A percentile compares a stretch with the other conserved stretches of the same genome.
Evolutionary conservation across 2,888 invertebrate species (phyloP).

Genomic region (Fragum sueziense): DNA sequence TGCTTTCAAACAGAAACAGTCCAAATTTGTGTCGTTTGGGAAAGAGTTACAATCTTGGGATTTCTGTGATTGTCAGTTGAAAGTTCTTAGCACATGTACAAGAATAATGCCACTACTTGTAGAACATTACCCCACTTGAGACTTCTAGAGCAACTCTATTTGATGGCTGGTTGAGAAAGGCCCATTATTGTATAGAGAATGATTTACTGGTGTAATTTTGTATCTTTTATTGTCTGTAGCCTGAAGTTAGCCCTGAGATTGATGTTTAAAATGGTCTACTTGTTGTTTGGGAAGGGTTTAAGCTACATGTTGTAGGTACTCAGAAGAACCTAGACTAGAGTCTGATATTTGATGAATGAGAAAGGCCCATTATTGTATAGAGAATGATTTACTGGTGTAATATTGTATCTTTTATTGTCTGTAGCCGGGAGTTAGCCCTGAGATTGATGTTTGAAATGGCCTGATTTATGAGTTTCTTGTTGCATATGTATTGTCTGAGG

Average conservation of each 20-base stretch:
- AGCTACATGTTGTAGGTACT: no score
- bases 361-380: constrained; percentile 23
- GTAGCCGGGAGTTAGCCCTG: constrained; percentile 13
- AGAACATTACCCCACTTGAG: not conserved
- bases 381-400: constrained; percentile 28
- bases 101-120: not conserved
- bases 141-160: no score
- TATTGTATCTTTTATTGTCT: constrained; percentile 37
- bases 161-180: constrained; percentile 14
- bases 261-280: constrained; percentile 14
- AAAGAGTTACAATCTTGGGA: no score
- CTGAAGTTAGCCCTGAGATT: constrained; percentile 13
- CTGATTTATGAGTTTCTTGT: constrained; percentile 21
- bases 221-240: constrained; percentile 28
- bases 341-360: constrained; percentile 23
- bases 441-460: constrained; percentile 8
- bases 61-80: no score
- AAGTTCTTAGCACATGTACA: not conserved
- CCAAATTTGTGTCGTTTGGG: no score
- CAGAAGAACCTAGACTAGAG: no score
- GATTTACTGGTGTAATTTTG: constrained; percentile 34
- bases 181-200: constrained; percentile 23
- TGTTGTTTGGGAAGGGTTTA: no score
- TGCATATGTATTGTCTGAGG: constrained; percentile 4
- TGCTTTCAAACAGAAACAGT: no score